Base-by-base conservation (phyloP, 2,113 vertebrate genomes). In the Gasterosteus aculeatus region DNA sequence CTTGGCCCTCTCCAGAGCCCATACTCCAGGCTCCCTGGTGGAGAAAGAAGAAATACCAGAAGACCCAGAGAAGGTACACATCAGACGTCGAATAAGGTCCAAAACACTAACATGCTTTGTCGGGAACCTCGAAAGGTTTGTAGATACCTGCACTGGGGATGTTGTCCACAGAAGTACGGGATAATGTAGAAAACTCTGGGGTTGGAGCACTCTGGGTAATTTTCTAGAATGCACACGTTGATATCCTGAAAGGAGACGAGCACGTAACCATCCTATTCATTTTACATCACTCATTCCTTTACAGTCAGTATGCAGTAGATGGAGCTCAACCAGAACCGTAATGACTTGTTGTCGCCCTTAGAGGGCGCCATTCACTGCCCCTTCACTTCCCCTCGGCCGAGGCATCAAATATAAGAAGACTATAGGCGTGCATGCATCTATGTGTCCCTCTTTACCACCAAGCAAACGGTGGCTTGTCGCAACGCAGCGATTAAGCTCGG, bases 101-200 rank as follows among this genome's bases (percentile, higher is more conserved):
- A 2, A 66, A 44, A 19, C 10, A 33, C 9, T 0, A n/a, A 60
- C 75, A 56, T 49, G 19, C 7, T 47, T 38, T 70, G 33, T 51
- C 0, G 18, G 6, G 8, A 47, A 38, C n/a, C 7, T 7, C 18
- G 3, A 8, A 10, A 31, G 46, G 12, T 38, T 3, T 7, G 75
- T 3, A 29, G 53, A 88, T 95, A 98, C 97, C 97, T 97, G 96
- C 97, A 98, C 90, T 96, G 95, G 80, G 98, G 98, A 90, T 99
- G 97, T 81, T 99, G 98, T 88, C 98, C 98, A 90, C 98, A 99
- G 92, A 99, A 99, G 80, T 99, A 99, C 0, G 98, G 98, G 54
- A 99, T 98, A 86, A 99, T 99, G 93, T 99, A 99, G 93, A 99
- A 99, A 67, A 98, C 92, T 58, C 95, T 94, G 82, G 98, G 96